Conservation (phyloP, 2,888 invertebrate genomes). For the Omphaloscelis lunosa region DNA sequence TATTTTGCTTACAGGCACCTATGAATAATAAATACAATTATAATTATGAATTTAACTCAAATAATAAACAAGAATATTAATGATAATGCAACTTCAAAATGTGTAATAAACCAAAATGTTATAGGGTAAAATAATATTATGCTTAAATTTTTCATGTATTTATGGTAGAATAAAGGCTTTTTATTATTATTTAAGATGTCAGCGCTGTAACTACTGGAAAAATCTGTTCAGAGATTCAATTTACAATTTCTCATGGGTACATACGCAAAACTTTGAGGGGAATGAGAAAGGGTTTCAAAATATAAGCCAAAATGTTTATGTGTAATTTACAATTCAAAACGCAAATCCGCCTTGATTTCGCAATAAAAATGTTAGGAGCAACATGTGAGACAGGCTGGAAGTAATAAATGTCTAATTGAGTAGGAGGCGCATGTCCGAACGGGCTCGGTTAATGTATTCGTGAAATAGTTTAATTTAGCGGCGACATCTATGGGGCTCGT, state of each 20-base stretch:
- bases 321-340: neutral
- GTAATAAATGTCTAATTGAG: slow-evolving; percentile 57
- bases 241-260: neutral
- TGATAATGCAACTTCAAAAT: too few species aligned
- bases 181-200: neutral
- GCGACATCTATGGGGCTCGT: slow-evolving; percentile 76
- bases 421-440: slow-evolving; percentile 45
- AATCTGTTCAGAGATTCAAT: neutral
- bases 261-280: neutral
- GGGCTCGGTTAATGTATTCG: slow-evolving; percentile 73
- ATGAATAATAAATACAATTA: too few species aligned
- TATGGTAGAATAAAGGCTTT: too few species aligned
- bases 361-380: slow-evolving; percentile 11
- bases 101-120: too few species aligned
- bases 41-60: too few species aligned
- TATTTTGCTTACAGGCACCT: too few species aligned
- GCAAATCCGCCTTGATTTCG: neutral
- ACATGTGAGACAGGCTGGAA: slow-evolving; percentile 34
- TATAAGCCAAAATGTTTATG: neutral
- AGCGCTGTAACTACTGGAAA: neutral
- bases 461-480: slow-evolving; percentile 81
- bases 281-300: neutral
- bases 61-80: too few species aligned
- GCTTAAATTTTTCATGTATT: too few species aligned
- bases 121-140: too few species aligned